Evolutionary conservation across 2,797 vertebrate species (phyloP).

Genomic region (Gymnothorax javanicus): DNA sequence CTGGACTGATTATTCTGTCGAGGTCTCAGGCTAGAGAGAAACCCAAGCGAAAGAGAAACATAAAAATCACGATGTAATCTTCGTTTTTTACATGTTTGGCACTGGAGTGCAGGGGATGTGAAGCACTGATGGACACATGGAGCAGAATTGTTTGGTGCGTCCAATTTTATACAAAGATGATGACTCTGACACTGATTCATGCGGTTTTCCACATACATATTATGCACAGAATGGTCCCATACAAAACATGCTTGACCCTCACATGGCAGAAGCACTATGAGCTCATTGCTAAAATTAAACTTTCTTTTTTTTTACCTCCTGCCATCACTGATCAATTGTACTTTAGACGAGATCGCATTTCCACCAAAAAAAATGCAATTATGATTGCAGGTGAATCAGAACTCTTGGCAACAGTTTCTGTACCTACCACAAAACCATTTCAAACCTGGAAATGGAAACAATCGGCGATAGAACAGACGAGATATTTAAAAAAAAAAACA

Average conservation of each 20-base stretch:
- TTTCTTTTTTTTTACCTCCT: not conserved
- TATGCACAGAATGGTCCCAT: not conserved
- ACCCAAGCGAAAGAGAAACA: conserved; percentile 7
- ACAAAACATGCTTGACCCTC: not conserved
- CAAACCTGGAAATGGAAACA: too few species aligned
- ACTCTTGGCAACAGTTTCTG: too few species aligned
- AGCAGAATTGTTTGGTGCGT: not conserved
- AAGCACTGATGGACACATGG: not conserved
- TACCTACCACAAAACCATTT: too few species aligned
- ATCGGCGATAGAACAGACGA: too few species aligned
- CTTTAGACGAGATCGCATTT: too few species aligned
- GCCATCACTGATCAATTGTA: too few species aligned
- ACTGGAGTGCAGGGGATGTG: not conserved
- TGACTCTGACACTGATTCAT: too few species aligned
- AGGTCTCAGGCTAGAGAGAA: not conserved
- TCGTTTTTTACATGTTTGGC: not conserved
- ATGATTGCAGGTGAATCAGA: too few species aligned
- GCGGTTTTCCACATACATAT: not conserved
- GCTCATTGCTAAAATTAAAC: not conserved
- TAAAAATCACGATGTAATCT: too few species aligned
- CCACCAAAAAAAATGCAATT: too few species aligned
- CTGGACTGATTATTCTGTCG: not conserved
- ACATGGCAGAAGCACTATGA: not conserved
- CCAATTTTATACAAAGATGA: not conserved
- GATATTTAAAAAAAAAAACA: too few species aligned